Base-by-base conservation (phyloP, 2,888 invertebrate genomes). In the Alloscopus bannaensis region DNA sequence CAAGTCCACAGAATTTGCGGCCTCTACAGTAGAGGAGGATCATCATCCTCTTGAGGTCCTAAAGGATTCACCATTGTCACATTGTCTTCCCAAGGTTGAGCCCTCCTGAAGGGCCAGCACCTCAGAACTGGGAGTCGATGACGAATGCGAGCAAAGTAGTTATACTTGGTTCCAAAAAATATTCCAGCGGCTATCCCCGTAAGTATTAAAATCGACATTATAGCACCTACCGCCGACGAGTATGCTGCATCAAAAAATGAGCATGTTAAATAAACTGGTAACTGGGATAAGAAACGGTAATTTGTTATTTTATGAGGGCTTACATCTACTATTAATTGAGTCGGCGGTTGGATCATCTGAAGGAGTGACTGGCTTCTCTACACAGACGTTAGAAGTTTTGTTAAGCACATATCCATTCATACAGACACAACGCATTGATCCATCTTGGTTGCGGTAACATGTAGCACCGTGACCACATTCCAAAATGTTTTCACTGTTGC, bases 141-240 rank as follows among this genome's bases (percentile, higher is more conserved):
- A 26, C 78, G 57, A 29, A 78, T 28, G 2, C 78, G 55, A 20
- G 72, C 11, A 47, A 78, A 69, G 28, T 73, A 31, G 45, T 81
- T 68, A 42, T 81, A 75, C 42, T 81, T 81, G 29, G 70, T 78
- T 11, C 81, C 81, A 42, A 72, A 81, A 69, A 55, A 78, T 57
- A 78, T 69, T 20, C 57, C 69, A n/a, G 73, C 78, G 3, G 78
- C 81, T 3, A 81, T 28, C 4, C 60, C 62, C 8, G 79, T 42
- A 16, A 81, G 78, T 3, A 78, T 31, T 16, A 69, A 16, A 42
- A 81, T 72, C 3, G 78, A 64, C 29, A 81, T 28, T 16, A 81
- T 40, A 0, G 78, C 81, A 50, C 78, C 81, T 26, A 78, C 13
- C 2, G 81, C 77, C 11, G 77, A 59, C 2, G 80, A 80, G 42